Evolutionary conservation across 2,888 invertebrate genomes (phyloP).

Genomic region (Stictocephala bisonia): DNA sequence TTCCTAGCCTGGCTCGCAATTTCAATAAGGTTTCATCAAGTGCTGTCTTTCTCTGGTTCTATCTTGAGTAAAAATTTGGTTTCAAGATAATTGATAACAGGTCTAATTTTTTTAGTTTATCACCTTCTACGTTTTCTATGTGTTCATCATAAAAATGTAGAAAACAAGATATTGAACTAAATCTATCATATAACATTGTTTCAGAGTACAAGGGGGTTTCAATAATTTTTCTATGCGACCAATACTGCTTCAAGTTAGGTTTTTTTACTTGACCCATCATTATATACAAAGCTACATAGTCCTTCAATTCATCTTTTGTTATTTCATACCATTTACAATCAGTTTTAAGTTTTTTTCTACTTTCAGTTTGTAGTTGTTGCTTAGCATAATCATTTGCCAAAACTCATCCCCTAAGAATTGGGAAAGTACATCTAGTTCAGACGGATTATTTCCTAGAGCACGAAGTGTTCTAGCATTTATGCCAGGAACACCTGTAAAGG

Average conservation of each 20-base stretch:
- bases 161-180: background rate
- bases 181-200: constrained; percentile 2
- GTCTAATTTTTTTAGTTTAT: constrained; percentile 53
- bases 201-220: constrained; percentile 7
- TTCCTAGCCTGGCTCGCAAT: constrained; percentile 60
- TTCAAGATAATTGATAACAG: constrained; percentile 35
- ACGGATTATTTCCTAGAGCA: constrained; percentile 15
- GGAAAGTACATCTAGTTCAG: constrained; percentile 12
- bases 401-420: constrained; percentile 39
- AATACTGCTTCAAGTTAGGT: constrained; percentile 32
- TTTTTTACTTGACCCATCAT: constrained; percentile 20
- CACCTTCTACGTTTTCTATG: constrained; percentile 2
- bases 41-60: constrained; percentile 56
- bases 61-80: constrained; percentile 20
- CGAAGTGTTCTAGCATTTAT: constrained; percentile 25
- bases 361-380: background rate
- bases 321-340: constrained; percentile 34
- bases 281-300: constrained; percentile 27
- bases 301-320: constrained; percentile 38
- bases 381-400: constrained; percentile 28
- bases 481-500: constrained; percentile 33
- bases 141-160: constrained; percentile 15
- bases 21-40: constrained; percentile 62
- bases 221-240: constrained; percentile 18
- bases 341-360: constrained; percentile 1